A percentile compares a stretch with the other conserved stretches of the same genome.
Conservation (phyloP, 2,888 invertebrate species). For the Boloria euphrosyne region DNA sequence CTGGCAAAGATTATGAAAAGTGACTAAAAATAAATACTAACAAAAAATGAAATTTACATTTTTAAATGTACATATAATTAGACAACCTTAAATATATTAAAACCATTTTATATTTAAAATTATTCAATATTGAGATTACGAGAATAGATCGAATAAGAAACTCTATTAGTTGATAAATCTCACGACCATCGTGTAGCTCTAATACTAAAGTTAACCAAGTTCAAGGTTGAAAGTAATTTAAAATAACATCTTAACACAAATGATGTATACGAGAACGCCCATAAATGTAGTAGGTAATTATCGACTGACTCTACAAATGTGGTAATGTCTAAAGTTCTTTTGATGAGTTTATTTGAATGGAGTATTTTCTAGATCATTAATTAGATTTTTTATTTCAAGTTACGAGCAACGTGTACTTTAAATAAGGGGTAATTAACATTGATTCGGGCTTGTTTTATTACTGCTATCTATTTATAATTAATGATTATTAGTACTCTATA, state of each 20-base stretch:
- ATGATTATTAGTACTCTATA: neutral
- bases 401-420: conserved; percentile 12
- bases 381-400: conserved; percentile 50
- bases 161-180: conserved; percentile 53
- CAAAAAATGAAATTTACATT: no score
- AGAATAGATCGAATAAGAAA: conserved; percentile 7
- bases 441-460: neutral
- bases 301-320: conserved; percentile 65
- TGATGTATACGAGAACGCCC: conserved; percentile 78
- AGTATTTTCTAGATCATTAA: conserved; percentile 56
- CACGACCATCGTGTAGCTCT: conserved; percentile 57
- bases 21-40: no score
- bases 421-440: conserved; percentile 24
- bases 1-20: no score
- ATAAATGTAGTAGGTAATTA: conserved; percentile 70
- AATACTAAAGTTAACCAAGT: conserved; percentile 59
- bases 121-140: neutral
- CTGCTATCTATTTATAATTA: neutral
- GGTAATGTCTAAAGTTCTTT: conserved; percentile 70
- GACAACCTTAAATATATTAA: no score
- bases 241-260: conserved; percentile 77
- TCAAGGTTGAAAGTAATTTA: conserved; percentile 54
- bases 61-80: no score
- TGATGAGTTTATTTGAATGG: conserved; percentile 71
- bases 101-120: no score